Conservation (phyloP, 2,113 vertebrate genomes). For the Macaca mulatta region DNA sequence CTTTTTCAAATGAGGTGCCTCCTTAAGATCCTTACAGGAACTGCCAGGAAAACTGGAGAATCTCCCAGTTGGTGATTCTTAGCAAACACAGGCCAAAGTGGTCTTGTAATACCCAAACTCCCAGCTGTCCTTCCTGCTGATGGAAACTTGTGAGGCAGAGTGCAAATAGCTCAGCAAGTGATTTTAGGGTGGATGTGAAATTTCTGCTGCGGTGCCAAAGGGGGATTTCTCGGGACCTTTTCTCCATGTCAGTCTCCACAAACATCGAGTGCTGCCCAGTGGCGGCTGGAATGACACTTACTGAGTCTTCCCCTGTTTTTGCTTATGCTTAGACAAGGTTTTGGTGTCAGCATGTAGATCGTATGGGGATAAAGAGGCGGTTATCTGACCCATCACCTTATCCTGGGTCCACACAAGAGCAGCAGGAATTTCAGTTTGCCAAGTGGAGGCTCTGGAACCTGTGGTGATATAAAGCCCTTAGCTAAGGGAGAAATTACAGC, state of each 20-base stretch:
- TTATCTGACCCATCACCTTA: not conserved
- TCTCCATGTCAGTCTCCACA: conserved; percentile 79
- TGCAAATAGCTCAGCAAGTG: conserved; percentile 79
- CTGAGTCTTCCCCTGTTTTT: conserved; percentile 9
- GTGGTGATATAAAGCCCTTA: not conserved
- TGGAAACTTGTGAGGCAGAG: conserved; percentile 77
- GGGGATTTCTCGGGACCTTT: conserved; percentile 79
- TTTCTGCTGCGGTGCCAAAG: conserved; percentile 63
- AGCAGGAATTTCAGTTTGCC: conserved; percentile 26
- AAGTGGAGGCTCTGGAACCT: not conserved
- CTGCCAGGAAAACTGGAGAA: conserved; percentile 34
- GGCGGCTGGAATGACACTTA: conserved; percentile 67
- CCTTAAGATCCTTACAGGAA: conserved; percentile 49
- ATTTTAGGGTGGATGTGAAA: conserved; percentile 77
- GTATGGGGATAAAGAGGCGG: not conserved
- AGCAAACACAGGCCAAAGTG: conserved; percentile 56
- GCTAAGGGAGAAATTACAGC: conserved; percentile 3
- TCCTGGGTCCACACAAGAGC: not conserved
- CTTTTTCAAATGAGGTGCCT: conserved; percentile 22
- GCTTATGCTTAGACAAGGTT: conserved; percentile 63
- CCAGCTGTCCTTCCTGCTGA: conserved; percentile 75
- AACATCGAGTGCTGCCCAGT: conserved; percentile 70
- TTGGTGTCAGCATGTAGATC: conserved; percentile 23
- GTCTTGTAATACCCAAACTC: conserved; percentile 60
- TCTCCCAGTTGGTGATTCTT: conserved; percentile 39